These are phyloP conservation scores for Chionis minor DNA, from an alignment of 2,113 vertebrate genomes.

Conservation along the genomic window DNA sequence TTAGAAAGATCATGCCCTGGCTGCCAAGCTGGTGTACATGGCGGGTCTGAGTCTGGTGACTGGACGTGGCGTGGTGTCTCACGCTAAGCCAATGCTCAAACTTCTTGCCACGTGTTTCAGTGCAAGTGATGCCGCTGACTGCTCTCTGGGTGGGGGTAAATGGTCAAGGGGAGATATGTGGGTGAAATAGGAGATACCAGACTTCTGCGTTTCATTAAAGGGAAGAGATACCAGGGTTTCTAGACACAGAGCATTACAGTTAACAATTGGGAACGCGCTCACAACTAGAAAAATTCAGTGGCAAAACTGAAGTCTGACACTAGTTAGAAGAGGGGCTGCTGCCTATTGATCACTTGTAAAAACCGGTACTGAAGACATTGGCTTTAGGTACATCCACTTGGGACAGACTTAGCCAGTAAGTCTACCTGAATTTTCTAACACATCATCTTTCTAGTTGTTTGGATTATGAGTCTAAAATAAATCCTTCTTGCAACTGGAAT, in stretches of 20 bases:
- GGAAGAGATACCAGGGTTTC: not conserved
- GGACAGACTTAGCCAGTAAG: not conserved
- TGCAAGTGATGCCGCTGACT: not conserved
- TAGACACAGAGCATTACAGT: not conserved
- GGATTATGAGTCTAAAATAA: not conserved
- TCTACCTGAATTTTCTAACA: not conserved
- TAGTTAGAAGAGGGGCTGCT: not conserved
- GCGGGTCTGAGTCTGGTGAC: not conserved
- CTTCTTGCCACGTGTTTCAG: not conserved
- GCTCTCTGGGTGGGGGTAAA: no score
- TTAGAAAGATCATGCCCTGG: not conserved
- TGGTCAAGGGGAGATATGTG: not conserved
- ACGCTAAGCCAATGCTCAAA: not conserved
- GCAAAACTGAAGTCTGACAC: not conserved
- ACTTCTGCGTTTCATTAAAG: not conserved
- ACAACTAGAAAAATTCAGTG: not conserved
- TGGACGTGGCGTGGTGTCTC: not conserved
- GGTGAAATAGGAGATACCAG: not conserved
- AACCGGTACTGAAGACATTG: not conserved
- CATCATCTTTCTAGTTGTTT: not conserved
- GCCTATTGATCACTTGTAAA: not conserved
- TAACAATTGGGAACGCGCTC: not conserved
- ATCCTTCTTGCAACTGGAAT: not conserved
- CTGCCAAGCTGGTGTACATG: accelerated
- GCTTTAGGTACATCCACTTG: not conserved